Evolutionary conservation across 2,888 invertebrate species (phyloP), one percentile per base, ranked within the genome.

Genomic region (Autographa gamma): DNA sequence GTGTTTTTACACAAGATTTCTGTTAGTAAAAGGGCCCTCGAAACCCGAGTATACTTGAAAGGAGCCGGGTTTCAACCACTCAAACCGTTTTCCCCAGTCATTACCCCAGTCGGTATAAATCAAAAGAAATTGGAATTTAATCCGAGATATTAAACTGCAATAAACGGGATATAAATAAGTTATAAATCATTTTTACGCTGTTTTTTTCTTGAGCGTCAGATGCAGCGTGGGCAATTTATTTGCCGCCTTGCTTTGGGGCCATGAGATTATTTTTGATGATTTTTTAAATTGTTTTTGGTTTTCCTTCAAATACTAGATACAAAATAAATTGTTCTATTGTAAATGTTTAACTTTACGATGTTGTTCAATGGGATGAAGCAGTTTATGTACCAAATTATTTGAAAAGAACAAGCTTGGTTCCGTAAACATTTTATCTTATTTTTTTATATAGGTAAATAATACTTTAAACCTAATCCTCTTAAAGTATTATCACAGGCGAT

Each of bases 221-320:
- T 90, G 90, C 90, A 89, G 79, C 74, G 85, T 73, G 62, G 77
- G 83, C 85, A 83, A 82, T 87, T 88, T 86, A 71, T 76, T 82
- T 76, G 76, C 79, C 64, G 62, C 60, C 79, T 74, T 67, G 48
- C 54, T 34, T 48, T 74, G 69, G 61, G 75, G 87, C 85, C 73
- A 84, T 4, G 38, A 79, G 81, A 75, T 19, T 25, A 41, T 25
- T 18, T 54, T 13, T 38, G 14, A 11, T 5, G 11, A 11, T 11
- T 11, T 25, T 25, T 2, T 9, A 18, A 60, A 69, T 63, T 59
- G 25, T 43, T 43, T 13, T 14, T 14, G n/a, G n/a, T n/a, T n/a
- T n/a, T n/a, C n/a, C n/a, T n/a, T n/a, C n/a, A n/a, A n/a, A n/a
- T n/a, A n/a, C n/a, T n/a, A n/a, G n/a, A n/a, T n/a, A n/a, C n/a